Base-by-base conservation (phyloP, 2,797 vertebrate genomes). In the Capromys pilorides region DNA sequence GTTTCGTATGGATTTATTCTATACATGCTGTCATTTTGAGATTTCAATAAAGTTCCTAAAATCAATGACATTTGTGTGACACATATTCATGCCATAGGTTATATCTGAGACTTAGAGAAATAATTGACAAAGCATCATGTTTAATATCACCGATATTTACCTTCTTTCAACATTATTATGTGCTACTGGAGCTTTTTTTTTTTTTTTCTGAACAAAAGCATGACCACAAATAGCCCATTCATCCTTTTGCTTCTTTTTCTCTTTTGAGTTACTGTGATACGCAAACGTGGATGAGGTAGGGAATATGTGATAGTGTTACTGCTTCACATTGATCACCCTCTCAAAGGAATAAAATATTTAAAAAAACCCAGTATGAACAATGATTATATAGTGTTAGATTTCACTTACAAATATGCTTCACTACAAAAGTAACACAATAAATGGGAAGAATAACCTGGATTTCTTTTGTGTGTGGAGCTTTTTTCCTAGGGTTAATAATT, bases 401-500 rank as follows among this genome's bases (percentile, higher is more conserved):
- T 95, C 87, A 97, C 97, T 98, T 93, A 87, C 94, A 92, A 93
- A 88, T 95, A 84, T 33, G 95, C 92, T 97, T 97, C 86, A 91
- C 91, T 91, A 93, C 67, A 97, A 90, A 97, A 94, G 95, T 82
- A 98, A 94, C 96, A 67, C 90, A 95, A 94, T 96, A 96, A 96
- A 90, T 95, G 92, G 79, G 87, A 96, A 97, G 95, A 97, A 88
- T 82, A 87, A 96, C 95, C 97, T 97, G 94, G 91, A 57, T 73
- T 93, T 96, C 64, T 95, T 97, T 92, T 51, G 24, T 57, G 45
- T 97, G 77, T 86, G 59, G 97, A 91, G 19, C 19, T 49, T 49
- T 93, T 97, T 97, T 97, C 95, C 64, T 18, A 85, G 95, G 96
- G 97, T 97, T 98, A 98, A 98, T 98, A 98, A 97, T 97, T 97